Evolutionary conservation across 2,797 vertebrate species (phyloP), one percentile per base, ranked within the genome.

Genomic region (Anolis apletophallus): DNA sequence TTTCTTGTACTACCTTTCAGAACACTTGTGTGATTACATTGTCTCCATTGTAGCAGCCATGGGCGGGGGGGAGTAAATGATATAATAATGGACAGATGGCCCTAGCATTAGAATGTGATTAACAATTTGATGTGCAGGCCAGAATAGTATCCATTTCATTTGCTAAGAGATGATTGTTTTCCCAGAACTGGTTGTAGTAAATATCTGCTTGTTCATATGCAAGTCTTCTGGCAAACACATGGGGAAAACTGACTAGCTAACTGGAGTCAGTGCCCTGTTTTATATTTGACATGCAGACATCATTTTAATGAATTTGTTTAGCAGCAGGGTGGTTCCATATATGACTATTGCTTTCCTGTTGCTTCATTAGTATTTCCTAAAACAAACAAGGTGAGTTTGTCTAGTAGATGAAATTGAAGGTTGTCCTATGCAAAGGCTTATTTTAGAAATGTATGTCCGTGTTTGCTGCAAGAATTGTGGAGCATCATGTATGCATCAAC

Each of bases 201-300:
- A 89, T 87, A 83, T 75, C 90, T 88, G 84, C 89, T 87, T 88
- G 88, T 34, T 1, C 32, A 71, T 5, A 80, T 91, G 84, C 19
- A 0, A 72, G n/a, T 77, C 79, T 55, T 89, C 85, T 84, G 80
- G 0, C 0, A 6, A 4, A 1, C 0, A 17, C 23, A 0, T 2
- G 0, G 61, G 34, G 85, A 1, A 0, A 83, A 77, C 74, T 54
- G 74, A 2, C 67, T 1, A 29, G 13, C 87, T 89, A 81, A 3
- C 5, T 67, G 71, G 34, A 57, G 59, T 75, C 81, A 81, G 75
- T 81, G 87, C 73, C 85, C 5, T 0, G 84, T 32, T 68, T 83
- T 54, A 34, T 3, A 9, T 57, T 32, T 26, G 11, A 80, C 50
- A 32, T 80, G 32, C 50, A 88, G 89, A 59, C 69, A 50, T 19